Evolutionary conservation across 2,797 vertebrate species (phyloP).

Genomic region (Okamejei kenojei): DNA sequence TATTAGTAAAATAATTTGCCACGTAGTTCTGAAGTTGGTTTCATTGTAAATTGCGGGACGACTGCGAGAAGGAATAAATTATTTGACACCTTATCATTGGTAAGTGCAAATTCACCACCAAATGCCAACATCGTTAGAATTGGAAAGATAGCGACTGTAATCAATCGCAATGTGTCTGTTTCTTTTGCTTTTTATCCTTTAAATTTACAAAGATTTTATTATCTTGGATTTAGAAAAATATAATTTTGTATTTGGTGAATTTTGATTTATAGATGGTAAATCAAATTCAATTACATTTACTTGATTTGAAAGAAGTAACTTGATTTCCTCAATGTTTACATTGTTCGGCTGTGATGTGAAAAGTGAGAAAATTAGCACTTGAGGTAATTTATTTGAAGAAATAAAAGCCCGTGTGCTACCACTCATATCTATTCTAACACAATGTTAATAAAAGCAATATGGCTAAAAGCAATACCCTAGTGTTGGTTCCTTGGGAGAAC

Average conservation of each 20-base stretch:
- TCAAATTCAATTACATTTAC: background rate
- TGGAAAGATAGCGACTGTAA: background rate
- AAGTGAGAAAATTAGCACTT: background rate
- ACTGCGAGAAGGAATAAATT: background rate
- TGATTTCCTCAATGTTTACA: background rate
- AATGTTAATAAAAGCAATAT: background rate
- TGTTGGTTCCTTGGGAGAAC: background rate
- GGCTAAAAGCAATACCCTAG: no score
- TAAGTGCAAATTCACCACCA: background rate
- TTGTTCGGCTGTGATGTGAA: background rate
- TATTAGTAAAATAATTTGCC: background rate
- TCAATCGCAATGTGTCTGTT: background rate
- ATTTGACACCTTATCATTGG: background rate
- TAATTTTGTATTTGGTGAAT: background rate
- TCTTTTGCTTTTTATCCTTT: no score
- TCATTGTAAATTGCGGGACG: background rate
- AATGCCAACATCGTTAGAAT: background rate
- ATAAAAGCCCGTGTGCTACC: background rate
- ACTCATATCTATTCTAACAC: background rate
- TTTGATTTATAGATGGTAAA: background rate
- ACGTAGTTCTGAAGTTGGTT: background rate
- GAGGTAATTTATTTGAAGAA: background rate
- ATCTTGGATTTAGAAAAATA: background rate
- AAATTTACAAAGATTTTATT: background rate
- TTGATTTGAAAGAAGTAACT: background rate